Percentiles rank a stretch among this genome's conserved stretches.
These are phyloP conservation scores for Cinara cedri DNA, from an alignment of 2,888 invertebrate genomes.

Conservation along the genomic window DNA sequence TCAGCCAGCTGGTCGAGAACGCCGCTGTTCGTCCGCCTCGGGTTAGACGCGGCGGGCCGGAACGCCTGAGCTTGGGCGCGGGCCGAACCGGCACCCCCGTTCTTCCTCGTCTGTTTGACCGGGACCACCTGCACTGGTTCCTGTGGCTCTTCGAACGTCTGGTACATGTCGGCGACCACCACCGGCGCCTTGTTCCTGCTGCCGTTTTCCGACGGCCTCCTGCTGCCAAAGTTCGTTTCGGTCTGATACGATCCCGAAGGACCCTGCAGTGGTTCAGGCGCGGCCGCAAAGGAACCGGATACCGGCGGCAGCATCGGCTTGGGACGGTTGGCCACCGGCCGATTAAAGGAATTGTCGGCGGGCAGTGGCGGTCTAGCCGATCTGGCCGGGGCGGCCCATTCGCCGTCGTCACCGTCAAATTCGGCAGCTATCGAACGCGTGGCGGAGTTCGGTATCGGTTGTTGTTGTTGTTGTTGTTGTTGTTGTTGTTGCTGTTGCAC, in stretches of 20 bases:
- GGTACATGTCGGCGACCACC: background rate
- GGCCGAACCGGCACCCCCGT: background rate
- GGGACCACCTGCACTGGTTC: background rate
- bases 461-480: slow-evolving; percentile 58
- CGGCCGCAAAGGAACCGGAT: background rate
- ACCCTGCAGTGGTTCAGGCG: background rate
- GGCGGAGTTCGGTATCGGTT: background rate
- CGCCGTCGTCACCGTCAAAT: slow-evolving; percentile 4
- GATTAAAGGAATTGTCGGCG: background rate
- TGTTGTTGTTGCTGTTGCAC: slow-evolving; percentile 56
- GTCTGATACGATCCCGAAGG: slow-evolving; percentile 10
- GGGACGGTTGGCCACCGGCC: background rate
- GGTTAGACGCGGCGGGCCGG: background rate
- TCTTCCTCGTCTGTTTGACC: background rate
- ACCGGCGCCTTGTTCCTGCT: background rate
- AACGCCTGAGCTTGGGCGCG: background rate
- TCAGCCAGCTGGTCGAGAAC: slow-evolving; percentile 19
- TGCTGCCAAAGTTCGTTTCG: background rate
- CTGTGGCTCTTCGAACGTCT: slow-evolving; percentile 22
- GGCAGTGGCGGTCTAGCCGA: background rate
- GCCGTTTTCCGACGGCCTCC: background rate
- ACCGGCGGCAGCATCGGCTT: background rate
- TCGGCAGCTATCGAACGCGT: background rate
- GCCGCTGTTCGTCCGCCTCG: background rate
- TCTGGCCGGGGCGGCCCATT: background rate